Evolutionary conservation across 64 coral and sea anemone genomes (phyloP), one percentile per base, ranked within the genome.

Genomic region (Montipora capricornis): DNA sequence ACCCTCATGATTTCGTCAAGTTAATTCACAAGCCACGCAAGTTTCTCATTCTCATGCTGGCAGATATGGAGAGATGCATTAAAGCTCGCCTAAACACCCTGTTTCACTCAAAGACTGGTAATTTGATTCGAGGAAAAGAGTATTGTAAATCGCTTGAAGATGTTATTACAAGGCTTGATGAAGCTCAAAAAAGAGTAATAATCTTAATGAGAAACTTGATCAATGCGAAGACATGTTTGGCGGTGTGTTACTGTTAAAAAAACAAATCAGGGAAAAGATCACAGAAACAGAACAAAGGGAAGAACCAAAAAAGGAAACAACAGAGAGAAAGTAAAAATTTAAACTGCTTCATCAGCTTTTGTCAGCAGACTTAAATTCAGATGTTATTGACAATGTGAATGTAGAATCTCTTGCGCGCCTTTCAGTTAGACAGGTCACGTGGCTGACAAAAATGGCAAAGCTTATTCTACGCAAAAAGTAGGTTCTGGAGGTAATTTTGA

Each of bases 141-240:
- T 22, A 22, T 22, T 22, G 22, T 22, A 22, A 22, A 22, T 22
- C 22, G 22, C 73, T 89, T 89, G 71, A 89, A 55, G 87, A 89
- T 76, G 73, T 71, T 78, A 89, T 75, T 76, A 22, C 22, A 22
- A 22, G 22, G 22, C 22, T 22, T 22, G 22, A 22, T 22, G 22
- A 22, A 22, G 22, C 22, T 22, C 22, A 22, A 22, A 22, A 22
- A 22, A 22, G 22, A 22, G 76, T 76, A 89, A 44, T 19, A 76
- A 89, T 89, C 74, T 77, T 15, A 78, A 89, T 89, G 73, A 77
- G 73, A 77, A 89, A 89, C 87, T 89, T 89, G 87, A 89, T 89
- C 87, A 89, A 7, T 89, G 45, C 73, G 78, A 89, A 78, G 17
- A 89, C 73, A 89, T 89, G 87, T 89, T 89, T 88, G 6, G 86